phyloP scores from a whole-genome alignment of 2,888 invertebrate genomes.

The Emmelina monodactyla region DNA sequence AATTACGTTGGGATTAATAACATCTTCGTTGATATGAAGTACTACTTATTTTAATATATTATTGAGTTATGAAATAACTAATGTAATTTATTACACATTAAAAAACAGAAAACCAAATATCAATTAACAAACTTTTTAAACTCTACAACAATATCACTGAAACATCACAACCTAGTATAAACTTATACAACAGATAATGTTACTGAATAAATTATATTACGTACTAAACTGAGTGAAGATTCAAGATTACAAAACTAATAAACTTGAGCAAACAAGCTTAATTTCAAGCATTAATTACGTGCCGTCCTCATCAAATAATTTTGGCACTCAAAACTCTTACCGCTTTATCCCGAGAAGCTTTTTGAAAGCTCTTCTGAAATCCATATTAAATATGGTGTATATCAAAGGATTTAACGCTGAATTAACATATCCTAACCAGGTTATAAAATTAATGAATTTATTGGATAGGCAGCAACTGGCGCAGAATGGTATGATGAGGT shows the following conservation, averaged over 20 bases:
- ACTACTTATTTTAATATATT: too few species aligned
- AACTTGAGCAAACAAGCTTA: conserved; percentile 50
- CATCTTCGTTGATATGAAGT: too few species aligned
- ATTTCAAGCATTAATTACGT: neutral
- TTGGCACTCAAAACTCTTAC: conserved; percentile 34
- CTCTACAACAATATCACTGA: neutral
- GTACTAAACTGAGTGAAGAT: neutral
- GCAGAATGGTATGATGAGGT: conserved; percentile 91
- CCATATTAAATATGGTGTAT: conserved; percentile 94
- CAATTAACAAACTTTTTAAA: conserved; percentile 18
- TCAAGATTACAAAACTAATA: conserved; percentile 2
- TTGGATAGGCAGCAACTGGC: conserved; percentile 80
- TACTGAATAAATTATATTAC: neutral
- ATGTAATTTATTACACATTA: too few species aligned
- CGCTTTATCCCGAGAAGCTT: conserved; percentile 67
- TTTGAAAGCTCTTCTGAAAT: conserved; percentile 90
- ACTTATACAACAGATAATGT: neutral
- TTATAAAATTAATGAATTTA: conserved; percentile 86
- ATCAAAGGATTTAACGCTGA: conserved; percentile 93
- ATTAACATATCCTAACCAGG: conserved; percentile 93
- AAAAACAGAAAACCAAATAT: conserved; percentile 23
- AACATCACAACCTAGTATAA: neutral
- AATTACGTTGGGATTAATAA: too few species aligned
- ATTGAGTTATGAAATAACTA: too few species aligned
- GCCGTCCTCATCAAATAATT: neutral